A percentile compares a stretch with the other conserved stretches of the same genome.
Evolutionary conservation across 2,797 vertebrate genomes (phyloP).

Genomic region (Perdix hodgsoniae): DNA sequence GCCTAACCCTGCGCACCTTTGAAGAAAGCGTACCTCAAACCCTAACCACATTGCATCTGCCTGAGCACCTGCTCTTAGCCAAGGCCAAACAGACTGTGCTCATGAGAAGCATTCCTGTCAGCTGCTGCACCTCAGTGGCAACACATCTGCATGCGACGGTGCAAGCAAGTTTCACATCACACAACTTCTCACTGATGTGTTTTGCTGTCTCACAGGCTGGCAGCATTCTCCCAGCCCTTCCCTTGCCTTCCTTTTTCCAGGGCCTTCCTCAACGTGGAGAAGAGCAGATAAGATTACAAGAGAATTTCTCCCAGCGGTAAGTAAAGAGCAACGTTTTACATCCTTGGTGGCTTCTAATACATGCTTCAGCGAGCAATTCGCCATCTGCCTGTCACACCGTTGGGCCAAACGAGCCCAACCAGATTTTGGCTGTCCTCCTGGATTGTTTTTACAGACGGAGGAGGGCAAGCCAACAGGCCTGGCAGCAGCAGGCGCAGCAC

Average conservation of each 20-base stretch:
- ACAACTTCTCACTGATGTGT: background rate
- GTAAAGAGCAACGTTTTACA: background rate
- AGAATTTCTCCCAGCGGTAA: background rate
- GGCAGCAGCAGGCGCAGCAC: background rate
- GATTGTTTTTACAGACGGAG: background rate
- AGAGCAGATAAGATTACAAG: fast-evolving
- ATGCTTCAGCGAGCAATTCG: background rate
- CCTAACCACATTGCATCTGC: background rate
- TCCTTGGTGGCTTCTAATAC: background rate
- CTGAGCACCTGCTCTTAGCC: background rate
- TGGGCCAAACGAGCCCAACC: background rate
- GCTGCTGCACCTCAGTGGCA: background rate
- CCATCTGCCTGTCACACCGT: background rate
- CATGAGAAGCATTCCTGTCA: background rate
- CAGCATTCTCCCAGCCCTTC: background rate
- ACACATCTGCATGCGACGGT: background rate
- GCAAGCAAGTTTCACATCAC: background rate
- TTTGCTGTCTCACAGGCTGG: conserved; percentile 11
- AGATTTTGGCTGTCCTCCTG: fast-evolving
- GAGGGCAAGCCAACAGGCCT: background rate
- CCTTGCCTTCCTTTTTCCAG: background rate
- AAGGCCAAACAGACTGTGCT: background rate
- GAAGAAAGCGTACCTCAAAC: background rate
- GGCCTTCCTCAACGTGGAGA: background rate
- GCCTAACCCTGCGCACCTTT: background rate